Conservation (phyloP, 2,888 invertebrate species). For the Sphaeridia pumilis region DNA sequence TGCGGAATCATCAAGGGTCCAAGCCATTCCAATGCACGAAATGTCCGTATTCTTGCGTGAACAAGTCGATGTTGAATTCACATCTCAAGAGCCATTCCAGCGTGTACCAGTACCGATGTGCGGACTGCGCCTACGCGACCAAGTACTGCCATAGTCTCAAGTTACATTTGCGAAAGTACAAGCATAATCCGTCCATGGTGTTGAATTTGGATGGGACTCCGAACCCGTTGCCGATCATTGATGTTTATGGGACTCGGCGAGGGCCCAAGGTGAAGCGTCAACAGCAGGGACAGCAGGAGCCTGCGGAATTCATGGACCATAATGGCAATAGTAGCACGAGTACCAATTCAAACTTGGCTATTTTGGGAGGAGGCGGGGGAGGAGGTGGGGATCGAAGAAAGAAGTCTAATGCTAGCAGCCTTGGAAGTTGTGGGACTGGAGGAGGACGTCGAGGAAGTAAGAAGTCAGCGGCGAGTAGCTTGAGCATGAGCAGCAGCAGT, state of each 20-base stretch:
- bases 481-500: too few species aligned
- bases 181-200: conserved; percentile 77
- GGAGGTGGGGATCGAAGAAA: conserved; percentile 4
- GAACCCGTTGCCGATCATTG: conserved; percentile 75
- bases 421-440: not conserved
- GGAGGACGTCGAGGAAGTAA: not conserved
- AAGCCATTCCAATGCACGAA: conserved; percentile 91
- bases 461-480: not conserved
- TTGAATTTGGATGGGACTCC: conserved; percentile 78
- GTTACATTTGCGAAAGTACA: conserved; percentile 81
- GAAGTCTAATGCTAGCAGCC: not conserved
- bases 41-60: conserved; percentile 86
- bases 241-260: conserved; percentile 77
- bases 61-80: conserved; percentile 97
- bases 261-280: conserved; percentile 45
- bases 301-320: conserved; percentile 5
- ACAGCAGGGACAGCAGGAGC: conserved; percentile 16
- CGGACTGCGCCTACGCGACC: conserved; percentile 87
- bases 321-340: conserved; percentile 1
- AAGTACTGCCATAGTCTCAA: conserved; percentile 98
- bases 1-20: conserved; percentile 84
- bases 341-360: conserved; percentile 5
- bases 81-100: conserved; percentile 46
- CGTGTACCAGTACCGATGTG: conserved; percentile 83
- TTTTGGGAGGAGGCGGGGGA: not conserved